Conservation (phyloP, 2,888 invertebrate genomes). For the Diaprepes abbreviatus region DNA sequence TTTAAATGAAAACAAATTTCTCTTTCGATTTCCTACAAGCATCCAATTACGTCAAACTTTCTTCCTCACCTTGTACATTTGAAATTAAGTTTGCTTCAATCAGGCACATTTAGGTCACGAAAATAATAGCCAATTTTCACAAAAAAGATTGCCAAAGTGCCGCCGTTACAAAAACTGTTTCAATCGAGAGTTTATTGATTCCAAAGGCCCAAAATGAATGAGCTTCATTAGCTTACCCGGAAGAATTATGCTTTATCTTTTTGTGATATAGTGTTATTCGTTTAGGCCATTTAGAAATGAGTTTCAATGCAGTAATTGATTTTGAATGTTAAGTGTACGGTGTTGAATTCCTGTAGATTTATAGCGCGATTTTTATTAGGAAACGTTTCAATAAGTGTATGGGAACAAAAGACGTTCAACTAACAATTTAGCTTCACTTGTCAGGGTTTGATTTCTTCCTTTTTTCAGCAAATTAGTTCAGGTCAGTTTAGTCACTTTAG, state of each 20-base stretch:
- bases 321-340: conserved; percentile 5
- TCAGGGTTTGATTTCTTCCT: too few relatives aligned
- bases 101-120: conserved; percentile 1
- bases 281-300: conserved; percentile 34
- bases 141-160: conserved; percentile 20
- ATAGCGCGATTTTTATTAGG: too few relatives aligned
- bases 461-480: too few relatives aligned
- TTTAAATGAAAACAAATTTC: conserved; percentile 3
- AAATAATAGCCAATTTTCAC: conserved; percentile 17
- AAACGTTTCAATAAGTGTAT: too few relatives aligned
- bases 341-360: too few relatives aligned
- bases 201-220: conserved; percentile 30
- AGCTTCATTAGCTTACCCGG: conserved; percentile 35
- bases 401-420: too few relatives aligned
- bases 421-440: too few relatives aligned
- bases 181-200: conserved; percentile 30
- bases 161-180: conserved; percentile 13
- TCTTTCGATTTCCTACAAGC: not conserved
- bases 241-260: conserved; percentile 33
- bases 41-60: not conserved
- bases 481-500: too few relatives aligned
- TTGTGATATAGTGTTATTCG: conserved; percentile 16
- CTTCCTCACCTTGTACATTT: conserved; percentile 3
- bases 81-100: conserved; percentile 12
- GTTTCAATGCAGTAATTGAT: conserved; percentile 30